Evolutionary conservation across 2,888 invertebrate species (phyloP).

Genomic region (Bursaphelenchus okinawaensis): DNA sequence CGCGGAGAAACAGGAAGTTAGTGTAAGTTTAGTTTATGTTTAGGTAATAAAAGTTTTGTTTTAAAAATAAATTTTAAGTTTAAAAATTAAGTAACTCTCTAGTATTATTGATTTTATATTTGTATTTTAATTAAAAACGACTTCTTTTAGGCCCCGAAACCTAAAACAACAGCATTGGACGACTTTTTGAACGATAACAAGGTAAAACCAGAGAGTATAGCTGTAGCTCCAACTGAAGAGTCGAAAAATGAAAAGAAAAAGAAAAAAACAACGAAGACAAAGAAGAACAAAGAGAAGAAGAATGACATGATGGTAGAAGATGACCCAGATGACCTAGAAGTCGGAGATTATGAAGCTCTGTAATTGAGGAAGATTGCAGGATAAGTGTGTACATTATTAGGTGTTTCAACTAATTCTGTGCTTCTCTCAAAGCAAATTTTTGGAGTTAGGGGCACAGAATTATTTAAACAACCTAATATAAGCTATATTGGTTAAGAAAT

Average conservation of each 20-base stretch:
- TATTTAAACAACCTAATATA: too few species aligned
- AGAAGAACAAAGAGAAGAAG: constrained; percentile 8
- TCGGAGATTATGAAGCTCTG: constrained; percentile 13
- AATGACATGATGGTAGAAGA: constrained; percentile 4
- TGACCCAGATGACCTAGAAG: neutral
- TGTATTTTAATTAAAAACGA: neutral
- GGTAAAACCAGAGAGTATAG: neutral
- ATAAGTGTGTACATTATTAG: too few species aligned
- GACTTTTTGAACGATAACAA: neutral
- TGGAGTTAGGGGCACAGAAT: too few species aligned
- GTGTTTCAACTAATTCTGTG: too few species aligned
- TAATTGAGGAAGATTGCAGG: too few species aligned
- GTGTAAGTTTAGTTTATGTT: too few species aligned
- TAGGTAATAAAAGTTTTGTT: too few species aligned
- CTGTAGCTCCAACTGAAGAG: neutral
- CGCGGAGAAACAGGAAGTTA: neutral
- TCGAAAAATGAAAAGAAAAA: neutral
- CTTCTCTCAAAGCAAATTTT: too few species aligned
- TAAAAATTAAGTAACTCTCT: too few species aligned
- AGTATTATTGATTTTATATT: neutral
- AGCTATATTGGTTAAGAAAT: too few species aligned
- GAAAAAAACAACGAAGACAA: neutral
- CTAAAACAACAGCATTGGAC: neutral
- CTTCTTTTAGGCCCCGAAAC: neutral
- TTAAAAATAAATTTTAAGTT: too few species aligned